Base-by-base conservation (phyloP, 1,140 invertebrate genomes). In the Drosophila parabipectinata region DNA sequence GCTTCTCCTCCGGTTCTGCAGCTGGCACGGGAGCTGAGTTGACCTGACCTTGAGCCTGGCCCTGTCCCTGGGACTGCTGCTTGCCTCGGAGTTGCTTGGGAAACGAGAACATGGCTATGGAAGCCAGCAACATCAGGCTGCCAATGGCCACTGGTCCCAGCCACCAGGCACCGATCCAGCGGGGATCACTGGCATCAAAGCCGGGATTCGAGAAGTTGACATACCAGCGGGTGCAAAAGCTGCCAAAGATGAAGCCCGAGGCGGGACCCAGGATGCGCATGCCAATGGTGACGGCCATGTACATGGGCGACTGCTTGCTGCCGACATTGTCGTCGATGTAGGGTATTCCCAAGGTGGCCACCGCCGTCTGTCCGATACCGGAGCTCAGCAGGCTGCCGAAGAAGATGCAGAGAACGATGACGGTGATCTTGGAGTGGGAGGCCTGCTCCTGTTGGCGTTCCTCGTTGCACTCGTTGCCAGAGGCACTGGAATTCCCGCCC, bases 321-420 rank as follows among this genome's bases (percentile, higher is more conserved):
- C 96, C 96, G 26, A 98, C 97, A 92, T 98, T 98, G 92, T 98
- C 97, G 79, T 98, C 97, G 48, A 98, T 97, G 87, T 98, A 98
- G 1, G 97, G 97, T 83, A 98, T 98, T 4, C 97, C 97, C n/a
- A 98, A 93, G 3, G 97, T 98, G 68, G 97, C 96, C n/a, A 98
- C 96, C 1, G 97, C 96, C 0, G 97, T 98, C 92, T 98, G 97
- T 1, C 97, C 97, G 91, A 98, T 96, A 30, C 97, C 97, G n/a
- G 98, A 96, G 39, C 96, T 96, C 26, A 98, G 93, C 53, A 98
- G 92, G 61, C 96, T 97, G 45, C 96, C 93, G 91, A 98, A 98
- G 92, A 98, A 97, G 92, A 98, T 97, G 26, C 95, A 95, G 59
- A 98, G 92, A 5, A 97, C 96, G 39, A 96, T 94, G 9, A 95